Evolutionary conservation across 1,140 invertebrate genomes (phyloP).

Genomic region (Wiebesia pumilae): DNA sequence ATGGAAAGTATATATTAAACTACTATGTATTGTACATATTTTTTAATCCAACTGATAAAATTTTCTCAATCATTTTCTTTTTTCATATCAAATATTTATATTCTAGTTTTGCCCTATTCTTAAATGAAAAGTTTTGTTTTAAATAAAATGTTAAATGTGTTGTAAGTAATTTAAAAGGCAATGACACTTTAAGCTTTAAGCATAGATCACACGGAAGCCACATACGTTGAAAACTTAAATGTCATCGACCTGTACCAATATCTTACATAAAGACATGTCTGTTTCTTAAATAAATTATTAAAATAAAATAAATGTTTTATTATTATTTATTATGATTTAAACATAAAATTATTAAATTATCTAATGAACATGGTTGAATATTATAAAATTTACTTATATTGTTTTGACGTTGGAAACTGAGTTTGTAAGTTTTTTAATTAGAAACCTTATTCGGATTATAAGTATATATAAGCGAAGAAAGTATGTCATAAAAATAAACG

Average conservation of each 20-base stretch:
- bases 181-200: conserved; percentile 46
- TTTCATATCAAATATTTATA: too few relatives aligned
- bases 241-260: conserved; percentile 11
- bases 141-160: background rate
- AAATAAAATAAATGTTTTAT: background rate
- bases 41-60: too few relatives aligned
- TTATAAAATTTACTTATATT: too few relatives aligned
- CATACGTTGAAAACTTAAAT: conserved; percentile 45
- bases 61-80: too few relatives aligned
- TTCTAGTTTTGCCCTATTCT: background rate
- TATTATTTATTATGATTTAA: background rate
- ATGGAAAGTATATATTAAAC: too few relatives aligned
- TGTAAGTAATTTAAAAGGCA: conserved; percentile 29
- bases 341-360: background rate
- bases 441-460: too few relatives aligned
- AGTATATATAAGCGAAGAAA: too few relatives aligned
- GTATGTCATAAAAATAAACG: too few relatives aligned
- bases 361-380: too few relatives aligned
- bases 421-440: too few relatives aligned
- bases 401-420: too few relatives aligned
- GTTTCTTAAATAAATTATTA: background rate
- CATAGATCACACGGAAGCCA: conserved; percentile 41
- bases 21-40: too few relatives aligned
- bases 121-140: background rate
- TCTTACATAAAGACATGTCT: background rate